Percentiles rank a stretch among this genome's conserved stretches.
Evolutionary conservation across 2,888 invertebrate species (phyloP).

Genomic region (Drosophila anomelani): DNA sequence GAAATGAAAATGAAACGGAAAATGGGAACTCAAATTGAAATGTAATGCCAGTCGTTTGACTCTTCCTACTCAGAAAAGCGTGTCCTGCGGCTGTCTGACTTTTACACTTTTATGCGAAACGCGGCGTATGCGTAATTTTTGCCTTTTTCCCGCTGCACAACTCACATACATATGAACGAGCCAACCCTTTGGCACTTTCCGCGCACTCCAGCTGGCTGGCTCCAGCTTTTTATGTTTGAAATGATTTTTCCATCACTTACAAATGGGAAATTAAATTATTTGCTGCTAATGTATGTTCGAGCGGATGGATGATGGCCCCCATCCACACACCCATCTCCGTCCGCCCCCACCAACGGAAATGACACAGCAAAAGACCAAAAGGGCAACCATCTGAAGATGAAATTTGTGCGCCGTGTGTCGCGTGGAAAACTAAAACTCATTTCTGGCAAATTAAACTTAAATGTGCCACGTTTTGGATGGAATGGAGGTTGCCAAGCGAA

Average conservation of each 20-base stretch:
- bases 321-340: not conserved
- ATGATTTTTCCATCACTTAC: conserved; percentile 52
- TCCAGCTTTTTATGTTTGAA: conserved; percentile 39
- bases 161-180: not conserved
- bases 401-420: conserved; percentile 57
- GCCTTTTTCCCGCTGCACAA: conserved; percentile 12
- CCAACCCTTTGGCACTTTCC: conserved; percentile 42
- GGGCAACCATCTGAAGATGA: conserved; percentile 58
- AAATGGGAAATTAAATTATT: conserved; percentile 79
- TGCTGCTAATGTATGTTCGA: conserved; percentile 72
- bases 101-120: conserved; percentile 68
- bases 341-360: conserved; percentile 59
- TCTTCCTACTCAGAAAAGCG: not conserved
- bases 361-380: conserved; percentile 67
- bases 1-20: conserved; percentile 37
- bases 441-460: conserved; percentile 80
- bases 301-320: conserved; percentile 6
- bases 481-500: conserved; percentile 46
- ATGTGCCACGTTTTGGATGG: conserved; percentile 55
- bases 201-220: conserved; percentile 14
- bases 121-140: conserved; percentile 76
- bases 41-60: conserved; percentile 66
- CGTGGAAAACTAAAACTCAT: conserved; percentile 78
- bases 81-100: conserved; percentile 44
- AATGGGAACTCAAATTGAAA: conserved; percentile 72